Percentiles rank a stretch among this genome's conserved stretches.
phyloP scores from a whole-genome alignment of 2,113 vertebrate genomes.

The Eonycteris spelaea region DNA sequence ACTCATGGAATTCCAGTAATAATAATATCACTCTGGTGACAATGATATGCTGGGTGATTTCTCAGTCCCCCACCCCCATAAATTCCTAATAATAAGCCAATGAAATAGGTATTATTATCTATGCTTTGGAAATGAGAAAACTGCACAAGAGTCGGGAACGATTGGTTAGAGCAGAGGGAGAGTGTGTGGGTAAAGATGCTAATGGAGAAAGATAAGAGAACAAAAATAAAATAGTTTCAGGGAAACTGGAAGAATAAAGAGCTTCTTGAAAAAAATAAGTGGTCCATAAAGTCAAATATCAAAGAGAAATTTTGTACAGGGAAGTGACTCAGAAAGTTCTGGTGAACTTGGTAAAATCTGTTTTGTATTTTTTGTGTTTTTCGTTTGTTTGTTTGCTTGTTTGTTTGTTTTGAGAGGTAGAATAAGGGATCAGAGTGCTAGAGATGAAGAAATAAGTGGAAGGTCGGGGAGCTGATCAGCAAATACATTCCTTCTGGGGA shows the following conservation, averaged over 20 bases:
- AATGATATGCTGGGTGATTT: not conserved
- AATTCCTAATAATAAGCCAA: not conserved
- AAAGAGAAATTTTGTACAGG: not conserved
- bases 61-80: not conserved
- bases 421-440: not conserved
- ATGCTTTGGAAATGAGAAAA: not conserved
- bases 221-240: not conserved
- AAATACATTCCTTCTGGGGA: not conserved
- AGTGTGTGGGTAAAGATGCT: not conserved
- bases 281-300: not conserved
- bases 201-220: not conserved
- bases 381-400: too few species aligned
- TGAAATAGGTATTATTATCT: not conserved
- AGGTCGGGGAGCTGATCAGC: not conserved
- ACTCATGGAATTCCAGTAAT: not conserved
- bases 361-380: not conserved
- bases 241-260: not conserved
- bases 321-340: not conserved
- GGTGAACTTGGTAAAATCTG: not conserved
- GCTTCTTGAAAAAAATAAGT: not conserved
- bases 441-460: not conserved
- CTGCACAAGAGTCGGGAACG: not conserved
- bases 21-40: not conserved
- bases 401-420: not conserved
- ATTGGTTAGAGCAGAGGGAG: not conserved